These are phyloP conservation scores for Andrena flavipes DNA, from an alignment of 2,888 invertebrate genomes.

Conservation along the genomic window DNA sequence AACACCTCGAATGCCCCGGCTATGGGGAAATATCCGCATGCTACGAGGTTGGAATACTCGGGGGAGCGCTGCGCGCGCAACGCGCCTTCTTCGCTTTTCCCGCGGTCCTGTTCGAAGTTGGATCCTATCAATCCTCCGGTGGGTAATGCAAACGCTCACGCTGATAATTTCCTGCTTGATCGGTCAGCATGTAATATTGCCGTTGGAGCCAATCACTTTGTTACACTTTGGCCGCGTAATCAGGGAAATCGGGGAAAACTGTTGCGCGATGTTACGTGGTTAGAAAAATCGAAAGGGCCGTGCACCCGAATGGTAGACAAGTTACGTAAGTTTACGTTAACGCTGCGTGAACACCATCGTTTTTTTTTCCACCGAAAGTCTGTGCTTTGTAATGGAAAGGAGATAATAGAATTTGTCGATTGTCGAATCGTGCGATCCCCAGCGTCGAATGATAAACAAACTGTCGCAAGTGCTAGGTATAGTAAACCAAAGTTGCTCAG, in stretches of 20 bases:
- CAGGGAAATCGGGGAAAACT: not conserved
- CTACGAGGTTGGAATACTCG: constrained; percentile 44
- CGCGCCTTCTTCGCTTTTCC: not conserved
- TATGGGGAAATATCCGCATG: constrained; percentile 54
- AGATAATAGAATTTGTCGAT: not conserved
- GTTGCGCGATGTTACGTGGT: not conserved
- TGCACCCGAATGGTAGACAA: too few species aligned
- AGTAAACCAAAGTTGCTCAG: not conserved
- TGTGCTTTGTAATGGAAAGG: too few species aligned
- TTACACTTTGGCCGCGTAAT: not conserved
- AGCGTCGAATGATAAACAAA: not conserved
- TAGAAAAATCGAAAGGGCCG: not conserved
- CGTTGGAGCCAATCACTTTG: not conserved
- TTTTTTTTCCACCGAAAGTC: too few species aligned
- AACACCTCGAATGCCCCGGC: constrained; percentile 41
- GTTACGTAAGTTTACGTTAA: too few species aligned
- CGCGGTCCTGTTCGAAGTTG: too few species aligned
- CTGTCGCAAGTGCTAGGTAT: constrained; percentile 22
- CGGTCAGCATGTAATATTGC: too few species aligned
- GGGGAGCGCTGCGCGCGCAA: not conserved
- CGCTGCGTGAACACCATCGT: too few species aligned
- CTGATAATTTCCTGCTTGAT: too few species aligned
- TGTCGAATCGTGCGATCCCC: not conserved
- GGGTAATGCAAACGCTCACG: too few species aligned
- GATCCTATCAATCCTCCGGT: too few species aligned